Evolutionary conservation across 2,888 invertebrate species (phyloP).

Genomic region (Drosophila meridionalis): DNA sequence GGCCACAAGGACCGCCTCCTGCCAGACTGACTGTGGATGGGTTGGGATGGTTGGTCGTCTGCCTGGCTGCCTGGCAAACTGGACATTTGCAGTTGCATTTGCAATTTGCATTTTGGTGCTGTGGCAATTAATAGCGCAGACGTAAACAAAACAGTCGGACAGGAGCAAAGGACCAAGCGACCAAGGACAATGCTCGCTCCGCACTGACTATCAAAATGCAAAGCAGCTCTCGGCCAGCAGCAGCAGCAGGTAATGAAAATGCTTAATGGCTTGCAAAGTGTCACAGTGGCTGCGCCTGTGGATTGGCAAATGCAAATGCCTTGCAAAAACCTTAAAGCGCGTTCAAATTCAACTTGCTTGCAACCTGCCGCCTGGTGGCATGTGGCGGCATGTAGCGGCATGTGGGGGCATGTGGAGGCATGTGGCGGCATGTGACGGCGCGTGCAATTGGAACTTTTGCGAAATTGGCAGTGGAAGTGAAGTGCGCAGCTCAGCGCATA

Average conservation of each 20-base stretch:
- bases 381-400: background rate
- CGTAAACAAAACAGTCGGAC: conserved; percentile 69
- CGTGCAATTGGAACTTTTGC: conserved; percentile 30
- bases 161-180: conserved; percentile 23
- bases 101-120: conserved; percentile 79
- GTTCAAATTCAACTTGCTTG: conserved; percentile 68
- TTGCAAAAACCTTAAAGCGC: conserved; percentile 64
- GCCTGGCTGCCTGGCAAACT: conserved; percentile 19
- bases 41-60: conserved; percentile 4
- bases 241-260: conserved; percentile 79
- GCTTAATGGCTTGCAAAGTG: conserved; percentile 80
- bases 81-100: conserved; percentile 71
- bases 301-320: conserved; percentile 52
- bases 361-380: background rate
- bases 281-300: conserved; percentile 76
- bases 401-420: background rate
- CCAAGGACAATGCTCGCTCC: conserved; percentile 46
- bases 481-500: conserved; percentile 72
- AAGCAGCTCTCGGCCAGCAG: conserved; percentile 71
- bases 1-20: conserved; percentile 3
- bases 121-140: conserved; percentile 79
- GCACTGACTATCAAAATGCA: conserved; percentile 76
- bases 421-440: conserved; percentile 1
- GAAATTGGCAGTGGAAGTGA: conserved; percentile 60
- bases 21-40: conserved; percentile 11